Conservation (phyloP, 2,113 vertebrate species). For the Lonchura striata region DNA sequence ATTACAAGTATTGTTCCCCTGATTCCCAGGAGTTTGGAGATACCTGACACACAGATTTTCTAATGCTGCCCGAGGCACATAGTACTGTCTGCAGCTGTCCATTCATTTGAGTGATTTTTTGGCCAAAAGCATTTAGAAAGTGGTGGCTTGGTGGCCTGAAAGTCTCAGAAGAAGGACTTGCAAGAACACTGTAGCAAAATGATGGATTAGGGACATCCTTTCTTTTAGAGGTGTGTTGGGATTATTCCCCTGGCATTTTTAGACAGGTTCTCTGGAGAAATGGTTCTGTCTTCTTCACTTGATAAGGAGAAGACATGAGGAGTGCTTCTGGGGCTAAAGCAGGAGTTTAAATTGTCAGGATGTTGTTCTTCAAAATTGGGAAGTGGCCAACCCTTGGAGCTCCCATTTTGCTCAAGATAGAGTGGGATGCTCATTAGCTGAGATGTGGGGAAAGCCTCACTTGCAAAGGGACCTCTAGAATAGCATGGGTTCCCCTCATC, state of each 20-base stretch:
- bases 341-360: background rate
- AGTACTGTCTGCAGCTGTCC: background rate
- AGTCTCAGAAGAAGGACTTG: background rate
- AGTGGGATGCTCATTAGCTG: background rate
- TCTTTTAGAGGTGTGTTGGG: background rate
- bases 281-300: background rate
- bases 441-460: background rate
- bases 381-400: background rate
- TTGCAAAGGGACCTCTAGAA: background rate
- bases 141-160: background rate
- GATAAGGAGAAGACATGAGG: background rate
- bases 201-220: background rate
- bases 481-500: background rate
- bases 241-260: background rate
- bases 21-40: background rate
- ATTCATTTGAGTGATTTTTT: background rate
- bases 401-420: background rate
- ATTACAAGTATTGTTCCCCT: background rate
- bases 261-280: background rate
- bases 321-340: background rate
- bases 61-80: background rate
- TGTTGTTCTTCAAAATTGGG: background rate
- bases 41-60: background rate
- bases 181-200: background rate
- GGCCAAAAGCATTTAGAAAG: background rate